phyloP scores from a whole-genome alignment of 2,888 invertebrate genomes.

The Drosophila mulleri region DNA sequence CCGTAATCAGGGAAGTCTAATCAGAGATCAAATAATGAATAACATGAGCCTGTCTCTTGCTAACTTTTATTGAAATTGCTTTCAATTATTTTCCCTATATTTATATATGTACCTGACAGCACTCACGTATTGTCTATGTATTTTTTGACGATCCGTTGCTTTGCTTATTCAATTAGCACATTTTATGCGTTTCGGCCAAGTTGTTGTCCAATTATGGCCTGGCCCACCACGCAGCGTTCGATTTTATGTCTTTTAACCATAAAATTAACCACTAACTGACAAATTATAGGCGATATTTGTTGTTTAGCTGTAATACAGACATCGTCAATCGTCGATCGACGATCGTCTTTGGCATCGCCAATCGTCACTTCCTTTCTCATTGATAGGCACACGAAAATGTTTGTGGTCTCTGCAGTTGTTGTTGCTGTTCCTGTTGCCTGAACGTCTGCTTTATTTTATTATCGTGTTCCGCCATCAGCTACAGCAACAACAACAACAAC shows the following conservation, averaged over 20 bases:
- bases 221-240: conserved; percentile 57
- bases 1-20: background rate
- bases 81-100: background rate
- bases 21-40: no score
- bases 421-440: conserved; percentile 38
- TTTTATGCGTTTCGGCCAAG: conserved; percentile 73
- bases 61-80: background rate
- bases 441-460: conserved; percentile 71
- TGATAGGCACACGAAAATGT: conserved; percentile 39
- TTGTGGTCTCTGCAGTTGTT: conserved; percentile 4
- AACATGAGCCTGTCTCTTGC: background rate
- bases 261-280: conserved; percentile 47
- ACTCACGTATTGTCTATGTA: background rate
- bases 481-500: conserved; percentile 30
- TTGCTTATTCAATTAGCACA: conserved; percentile 79
- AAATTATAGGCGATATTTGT: conserved; percentile 33
- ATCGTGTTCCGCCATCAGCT: conserved; percentile 72
- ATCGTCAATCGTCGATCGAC: conserved; percentile 14
- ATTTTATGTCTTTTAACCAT: conserved; percentile 72
- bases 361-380: conserved; percentile 67
- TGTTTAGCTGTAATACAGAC: conserved; percentile 43
- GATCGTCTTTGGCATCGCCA: conserved; percentile 22
- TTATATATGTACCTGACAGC: background rate
- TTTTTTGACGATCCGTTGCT: conserved; percentile 58
- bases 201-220: conserved; percentile 58